phyloP scores from a whole-genome alignment of 2,888 invertebrate genomes.

The Gnatocerus cornutus region DNA sequence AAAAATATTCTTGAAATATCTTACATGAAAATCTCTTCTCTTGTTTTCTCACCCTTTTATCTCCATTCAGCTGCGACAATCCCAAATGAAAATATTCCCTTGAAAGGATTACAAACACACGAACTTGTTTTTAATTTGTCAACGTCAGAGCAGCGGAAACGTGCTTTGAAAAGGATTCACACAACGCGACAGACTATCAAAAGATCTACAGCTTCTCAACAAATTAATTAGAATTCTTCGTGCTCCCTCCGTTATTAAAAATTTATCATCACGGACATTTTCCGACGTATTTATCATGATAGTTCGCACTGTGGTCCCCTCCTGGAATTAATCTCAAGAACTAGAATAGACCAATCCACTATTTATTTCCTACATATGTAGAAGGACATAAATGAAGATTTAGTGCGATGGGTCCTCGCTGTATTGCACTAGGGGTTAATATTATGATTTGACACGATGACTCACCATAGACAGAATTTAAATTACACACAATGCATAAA shows the following conservation, averaged over 20 bases:
- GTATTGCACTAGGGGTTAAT: conserved; percentile 7
- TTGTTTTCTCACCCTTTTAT: not conserved
- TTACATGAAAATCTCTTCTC: conserved; percentile 1
- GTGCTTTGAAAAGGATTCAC: conserved; percentile 34
- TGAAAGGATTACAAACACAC: conserved; percentile 33
- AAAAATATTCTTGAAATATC: not conserved
- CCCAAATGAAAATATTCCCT: conserved; percentile 35
- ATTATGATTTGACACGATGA: conserved; percentile 16
- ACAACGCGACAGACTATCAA: conserved; percentile 14
- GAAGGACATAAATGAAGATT: conserved; percentile 56
- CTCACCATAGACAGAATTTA: conserved; percentile 24
- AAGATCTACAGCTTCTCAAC: conserved; percentile 14
- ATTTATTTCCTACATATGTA: conserved; percentile 55
- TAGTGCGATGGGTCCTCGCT: conserved; percentile 47
- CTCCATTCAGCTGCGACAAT: conserved; percentile 3
- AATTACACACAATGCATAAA: conserved; percentile 10
- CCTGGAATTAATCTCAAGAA: conserved; percentile 35
- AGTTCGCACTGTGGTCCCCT: conserved; percentile 38
- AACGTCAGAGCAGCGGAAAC: conserved; percentile 37
- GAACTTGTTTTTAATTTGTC: conserved; percentile 44
- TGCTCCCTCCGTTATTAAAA: conserved; percentile 25
- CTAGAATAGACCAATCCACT: conserved; percentile 29
- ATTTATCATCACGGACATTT: conserved; percentile 35
- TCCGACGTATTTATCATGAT: conserved; percentile 12
- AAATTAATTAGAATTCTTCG: conserved; percentile 26